Evolutionary conservation across 2,797 vertebrate species (phyloP).

Genomic region (Erethizon dorsatum): DNA sequence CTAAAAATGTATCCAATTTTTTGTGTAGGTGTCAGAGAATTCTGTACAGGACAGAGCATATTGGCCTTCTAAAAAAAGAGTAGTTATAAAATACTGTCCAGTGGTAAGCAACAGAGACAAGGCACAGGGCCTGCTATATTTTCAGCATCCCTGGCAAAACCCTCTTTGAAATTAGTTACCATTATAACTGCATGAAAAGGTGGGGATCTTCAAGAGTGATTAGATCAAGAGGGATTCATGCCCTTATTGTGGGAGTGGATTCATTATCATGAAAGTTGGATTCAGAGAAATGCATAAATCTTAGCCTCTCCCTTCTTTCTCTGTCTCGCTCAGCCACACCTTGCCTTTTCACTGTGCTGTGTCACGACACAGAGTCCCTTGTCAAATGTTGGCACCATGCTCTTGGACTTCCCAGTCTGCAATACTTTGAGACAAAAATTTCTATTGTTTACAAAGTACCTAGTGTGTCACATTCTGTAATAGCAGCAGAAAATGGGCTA

Average conservation of each 20-base stretch:
- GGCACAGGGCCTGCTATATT: no score
- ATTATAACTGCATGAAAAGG: background rate
- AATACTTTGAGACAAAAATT: background rate
- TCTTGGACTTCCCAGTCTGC: background rate
- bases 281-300: no score
- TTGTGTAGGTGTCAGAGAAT: background rate
- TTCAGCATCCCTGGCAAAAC: background rate
- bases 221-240: background rate
- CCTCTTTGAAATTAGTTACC: background rate
- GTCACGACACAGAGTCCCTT: no score
- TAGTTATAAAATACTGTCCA: constrained; percentile 7
- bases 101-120: background rate
- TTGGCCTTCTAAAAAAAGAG: background rate
- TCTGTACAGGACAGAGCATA: background rate
- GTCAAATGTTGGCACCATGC: rapidly evolving
- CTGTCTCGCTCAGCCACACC: background rate
- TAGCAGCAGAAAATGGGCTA: background rate
- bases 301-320: background rate
- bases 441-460: background rate
- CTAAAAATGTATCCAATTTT: background rate
- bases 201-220: background rate
- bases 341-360: background rate
- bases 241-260: background rate
- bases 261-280: no score
- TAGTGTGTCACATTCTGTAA: background rate